Conservation (phyloP, 2,888 invertebrate genomes). For the Mongoloraphidia duomilia region DNA sequence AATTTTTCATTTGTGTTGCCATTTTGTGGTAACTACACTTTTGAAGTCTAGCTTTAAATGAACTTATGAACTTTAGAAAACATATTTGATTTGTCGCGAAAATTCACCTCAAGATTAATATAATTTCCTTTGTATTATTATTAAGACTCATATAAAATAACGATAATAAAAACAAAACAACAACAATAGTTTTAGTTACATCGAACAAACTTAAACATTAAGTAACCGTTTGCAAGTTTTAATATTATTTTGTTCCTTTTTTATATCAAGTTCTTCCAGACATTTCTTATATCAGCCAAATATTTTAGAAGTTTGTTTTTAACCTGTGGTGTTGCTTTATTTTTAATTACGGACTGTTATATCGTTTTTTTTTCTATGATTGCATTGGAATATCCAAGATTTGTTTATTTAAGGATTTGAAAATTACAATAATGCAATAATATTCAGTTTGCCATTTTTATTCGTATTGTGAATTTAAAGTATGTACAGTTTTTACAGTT, state of each 20-base stretch:
- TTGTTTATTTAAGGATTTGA: neutral
- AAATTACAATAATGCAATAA: neutral
- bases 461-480: neutral
- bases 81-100: no score
- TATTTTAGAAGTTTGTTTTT: neutral
- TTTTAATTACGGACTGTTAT: neutral
- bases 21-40: no score
- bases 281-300: neutral
- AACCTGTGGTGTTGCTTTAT: neutral
- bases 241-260: neutral
- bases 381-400: neutral
- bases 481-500: slow-evolving; percentile 4
- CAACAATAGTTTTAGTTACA: neutral
- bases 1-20: no score
- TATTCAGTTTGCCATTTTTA: slow-evolving; percentile 3
- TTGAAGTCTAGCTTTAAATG: no score
- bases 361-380: neutral
- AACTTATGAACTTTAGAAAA: no score
- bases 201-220: neutral
- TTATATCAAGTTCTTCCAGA: neutral
- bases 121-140: no score
- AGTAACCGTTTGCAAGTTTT: neutral
- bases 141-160: neutral
- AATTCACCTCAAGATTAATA: no score
- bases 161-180: neutral